Evolutionary conservation across 2,888 invertebrate species (phyloP).

Genomic region (Drosophila picticornis): DNA sequence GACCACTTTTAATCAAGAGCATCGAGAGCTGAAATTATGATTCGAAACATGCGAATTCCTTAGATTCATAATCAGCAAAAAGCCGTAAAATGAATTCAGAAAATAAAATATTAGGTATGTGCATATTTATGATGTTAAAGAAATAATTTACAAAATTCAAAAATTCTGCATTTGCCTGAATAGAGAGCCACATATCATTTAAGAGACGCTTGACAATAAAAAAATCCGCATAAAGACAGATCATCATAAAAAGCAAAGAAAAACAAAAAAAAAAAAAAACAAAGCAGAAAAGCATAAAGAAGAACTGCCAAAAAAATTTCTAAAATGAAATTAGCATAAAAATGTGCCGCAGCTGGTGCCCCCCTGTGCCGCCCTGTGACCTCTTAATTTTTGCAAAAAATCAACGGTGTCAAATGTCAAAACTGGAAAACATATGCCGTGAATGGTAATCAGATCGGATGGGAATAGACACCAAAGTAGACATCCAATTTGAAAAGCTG

Average conservation of each 20-base stretch:
- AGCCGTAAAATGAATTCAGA: constrained; percentile 1
- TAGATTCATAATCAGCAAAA: background rate
- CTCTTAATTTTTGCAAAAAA: constrained; percentile 15
- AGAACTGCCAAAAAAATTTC: constrained; percentile 45
- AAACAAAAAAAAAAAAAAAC: too few species aligned
- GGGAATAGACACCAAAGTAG: constrained; percentile 21
- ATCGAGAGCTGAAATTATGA: background rate
- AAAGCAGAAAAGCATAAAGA: constrained; percentile 6
- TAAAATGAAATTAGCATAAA: constrained; percentile 56
- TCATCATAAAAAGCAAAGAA: background rate
- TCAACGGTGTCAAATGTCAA: constrained; percentile 60
- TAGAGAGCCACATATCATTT: constrained; percentile 34
- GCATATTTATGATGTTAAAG: constrained; percentile 41
- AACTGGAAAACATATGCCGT: constrained; percentile 44
- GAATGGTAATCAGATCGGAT: constrained; percentile 45
- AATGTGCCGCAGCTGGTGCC: constrained; percentile 28
- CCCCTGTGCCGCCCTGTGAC: background rate
- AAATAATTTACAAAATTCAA: constrained; percentile 28
- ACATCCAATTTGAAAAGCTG: constrained; percentile 21
- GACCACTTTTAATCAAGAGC: background rate
- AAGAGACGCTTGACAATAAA: constrained; percentile 25
- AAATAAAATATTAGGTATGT: constrained; percentile 30
- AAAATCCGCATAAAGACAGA: constrained; percentile 50
- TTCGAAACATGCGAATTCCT: background rate
- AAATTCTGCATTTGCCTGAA: constrained; percentile 23